A percentile compares a stretch with the other conserved stretches of the same genome.
These are phyloP conservation scores for Ennomos erosarius DNA, from an alignment of 2,888 invertebrate species.

Conservation along the genomic window DNA sequence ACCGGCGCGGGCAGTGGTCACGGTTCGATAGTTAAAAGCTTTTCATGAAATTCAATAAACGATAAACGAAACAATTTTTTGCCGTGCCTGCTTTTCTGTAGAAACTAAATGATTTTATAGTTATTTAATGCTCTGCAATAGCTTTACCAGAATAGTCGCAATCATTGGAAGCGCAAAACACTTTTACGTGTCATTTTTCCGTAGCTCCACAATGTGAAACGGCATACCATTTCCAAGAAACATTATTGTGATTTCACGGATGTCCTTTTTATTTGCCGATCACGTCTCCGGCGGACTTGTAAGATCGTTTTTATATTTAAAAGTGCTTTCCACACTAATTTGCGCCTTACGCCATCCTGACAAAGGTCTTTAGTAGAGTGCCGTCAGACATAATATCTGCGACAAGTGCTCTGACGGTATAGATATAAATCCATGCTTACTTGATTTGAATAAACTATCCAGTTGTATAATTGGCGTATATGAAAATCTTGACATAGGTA, in stretches of 20 bases:
- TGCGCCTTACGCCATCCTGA: constrained; percentile 7
- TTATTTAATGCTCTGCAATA: constrained; percentile 42
- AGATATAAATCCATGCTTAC: constrained; percentile 30
- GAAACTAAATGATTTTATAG: constrained; percentile 38
- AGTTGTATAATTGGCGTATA: constrained; percentile 25
- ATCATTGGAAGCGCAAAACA: constrained; percentile 50
- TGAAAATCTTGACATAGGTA: constrained; percentile 28
- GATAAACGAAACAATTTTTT: no score
- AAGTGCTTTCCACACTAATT: constrained; percentile 18
- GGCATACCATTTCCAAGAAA: constrained; percentile 43
- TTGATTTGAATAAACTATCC: constrained; percentile 44
- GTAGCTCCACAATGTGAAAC: constrained; percentile 41
- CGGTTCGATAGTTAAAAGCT: not conserved
- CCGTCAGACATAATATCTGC: not conserved
- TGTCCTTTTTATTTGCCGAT: constrained; percentile 54
- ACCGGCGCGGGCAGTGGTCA: no score
- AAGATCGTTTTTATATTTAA: constrained; percentile 48
- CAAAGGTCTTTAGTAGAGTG: constrained; percentile 1
- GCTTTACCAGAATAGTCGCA: constrained; percentile 42
- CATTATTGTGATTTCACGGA: constrained; percentile 49
- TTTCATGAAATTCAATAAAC: constrained; percentile 4
- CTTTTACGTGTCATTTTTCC: constrained; percentile 50
- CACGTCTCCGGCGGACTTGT: constrained; percentile 51
- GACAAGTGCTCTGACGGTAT: constrained; percentile 13
- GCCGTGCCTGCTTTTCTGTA: constrained; percentile 19